Evolutionary conservation across 2,797 vertebrate species (phyloP).

Genomic region (Calcarius lapponicus): DNA sequence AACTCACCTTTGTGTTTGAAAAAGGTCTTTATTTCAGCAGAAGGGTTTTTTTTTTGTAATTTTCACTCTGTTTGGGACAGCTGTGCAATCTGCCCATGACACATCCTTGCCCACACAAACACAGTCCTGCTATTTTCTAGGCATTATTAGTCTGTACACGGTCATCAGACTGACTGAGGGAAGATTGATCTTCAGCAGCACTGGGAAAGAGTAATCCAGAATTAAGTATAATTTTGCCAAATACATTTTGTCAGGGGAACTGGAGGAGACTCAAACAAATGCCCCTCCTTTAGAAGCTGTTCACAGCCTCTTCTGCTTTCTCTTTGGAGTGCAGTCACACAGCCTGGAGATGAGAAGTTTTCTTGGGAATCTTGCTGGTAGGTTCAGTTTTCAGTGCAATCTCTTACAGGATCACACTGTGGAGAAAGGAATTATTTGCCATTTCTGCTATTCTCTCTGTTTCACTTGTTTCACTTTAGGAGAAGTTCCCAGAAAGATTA

Average conservation of each 20-base stretch:
- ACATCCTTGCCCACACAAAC: neutral
- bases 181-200: neutral
- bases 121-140: neutral
- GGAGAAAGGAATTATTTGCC: neutral
- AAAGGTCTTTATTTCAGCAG: neutral
- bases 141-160: neutral
- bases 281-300: neutral
- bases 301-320: neutral
- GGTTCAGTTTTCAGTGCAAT: neutral
- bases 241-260: neutral
- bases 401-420: neutral
- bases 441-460: neutral
- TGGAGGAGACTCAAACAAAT: neutral
- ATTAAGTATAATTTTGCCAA: neutral
- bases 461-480: neutral
- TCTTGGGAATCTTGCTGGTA: neutral
- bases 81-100: neutral
- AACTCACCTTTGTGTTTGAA: neutral
- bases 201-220: neutral
- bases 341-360: neutral
- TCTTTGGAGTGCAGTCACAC: neutral
- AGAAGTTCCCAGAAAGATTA: neutral
- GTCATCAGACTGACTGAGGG: neutral
- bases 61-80: fast-evolving
- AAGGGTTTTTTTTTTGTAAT: neutral